Percentiles rank a stretch among this genome's conserved stretches.
Evolutionary conservation across 2,888 invertebrate species (phyloP).

Genomic region (Andrena marginata): DNA sequence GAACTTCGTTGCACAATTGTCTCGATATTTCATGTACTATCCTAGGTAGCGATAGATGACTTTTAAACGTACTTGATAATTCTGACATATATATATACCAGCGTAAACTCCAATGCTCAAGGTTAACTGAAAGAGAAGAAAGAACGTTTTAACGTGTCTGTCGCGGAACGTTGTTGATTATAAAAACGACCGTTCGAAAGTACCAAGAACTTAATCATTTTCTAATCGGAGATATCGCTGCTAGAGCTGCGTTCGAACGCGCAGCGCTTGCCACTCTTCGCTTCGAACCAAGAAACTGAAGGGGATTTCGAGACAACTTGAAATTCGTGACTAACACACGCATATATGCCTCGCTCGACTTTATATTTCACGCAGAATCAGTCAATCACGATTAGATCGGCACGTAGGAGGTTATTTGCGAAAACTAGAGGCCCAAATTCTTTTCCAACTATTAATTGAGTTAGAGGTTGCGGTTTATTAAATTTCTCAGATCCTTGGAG

Average conservation of each 20-base stretch:
- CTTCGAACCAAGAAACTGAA: not conserved
- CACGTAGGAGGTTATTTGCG: constrained; percentile 10
- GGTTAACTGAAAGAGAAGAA: constrained; percentile 87
- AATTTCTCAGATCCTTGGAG: too few relatives aligned
- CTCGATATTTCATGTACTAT: not conserved
- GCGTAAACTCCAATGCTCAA: constrained; percentile 90
- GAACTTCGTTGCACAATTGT: not conserved
- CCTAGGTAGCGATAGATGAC: constrained; percentile 4
- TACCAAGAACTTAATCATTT: constrained; percentile 81
- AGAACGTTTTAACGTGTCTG: constrained; percentile 46
- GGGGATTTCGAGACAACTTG: not conserved
- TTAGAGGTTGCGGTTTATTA: too few relatives aligned
- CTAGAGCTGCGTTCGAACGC: not conserved
- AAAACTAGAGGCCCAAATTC: not conserved
- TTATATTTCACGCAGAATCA: constrained; percentile 12
- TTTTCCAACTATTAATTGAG: too few relatives aligned
- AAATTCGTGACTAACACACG: not conserved
- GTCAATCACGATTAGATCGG: not conserved
- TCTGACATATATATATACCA: constrained; percentile 91
- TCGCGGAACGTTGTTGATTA: not conserved
- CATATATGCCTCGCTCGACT: not conserved
- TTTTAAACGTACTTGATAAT: constrained; percentile 88
- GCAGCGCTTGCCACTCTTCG: not conserved
- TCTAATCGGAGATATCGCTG: constrained; percentile 10
- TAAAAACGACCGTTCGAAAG: constrained; percentile 32